A percentile compares a stretch with the other conserved stretches of the same genome.
Evolutionary conservation across 2,113 vertebrate species (phyloP).

Genomic region (Phainopepla nitens): DNA sequence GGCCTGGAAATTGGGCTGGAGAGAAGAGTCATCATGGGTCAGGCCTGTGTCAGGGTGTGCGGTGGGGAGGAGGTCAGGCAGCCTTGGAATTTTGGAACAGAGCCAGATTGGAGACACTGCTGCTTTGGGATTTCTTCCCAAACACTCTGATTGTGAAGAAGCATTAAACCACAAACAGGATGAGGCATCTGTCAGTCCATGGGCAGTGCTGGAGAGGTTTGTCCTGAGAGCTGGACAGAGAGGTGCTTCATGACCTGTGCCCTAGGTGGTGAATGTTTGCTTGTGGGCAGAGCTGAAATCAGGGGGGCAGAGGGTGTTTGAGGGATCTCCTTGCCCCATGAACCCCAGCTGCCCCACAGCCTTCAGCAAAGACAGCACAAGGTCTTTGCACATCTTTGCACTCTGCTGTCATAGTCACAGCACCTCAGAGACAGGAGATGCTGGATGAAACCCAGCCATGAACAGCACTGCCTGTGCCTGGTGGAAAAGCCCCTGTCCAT

Average conservation of each 20-base stretch:
- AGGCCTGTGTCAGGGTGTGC: neutral
- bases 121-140: neutral
- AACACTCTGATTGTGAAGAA: neutral
- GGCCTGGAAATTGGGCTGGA: neutral
- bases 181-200: rapidly evolving
- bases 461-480: neutral
- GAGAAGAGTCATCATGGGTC: neutral
- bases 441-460: neutral
- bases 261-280: neutral
- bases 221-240: neutral
- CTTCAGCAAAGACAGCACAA: neutral
- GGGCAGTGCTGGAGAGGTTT: neutral
- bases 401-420: neutral
- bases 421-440: neutral
- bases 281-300: neutral
- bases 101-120: rapidly evolving
- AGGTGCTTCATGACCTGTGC: neutral
- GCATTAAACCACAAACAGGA: neutral
- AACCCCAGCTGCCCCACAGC: neutral
- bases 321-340: neutral
- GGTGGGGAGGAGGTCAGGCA: neutral
- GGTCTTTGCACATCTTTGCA: neutral
- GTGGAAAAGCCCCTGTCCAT: neutral
- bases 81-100: neutral
- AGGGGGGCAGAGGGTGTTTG: neutral